Conservation (phyloP, 2,113 vertebrate genomes). For the Burhinus oedicnemus region DNA sequence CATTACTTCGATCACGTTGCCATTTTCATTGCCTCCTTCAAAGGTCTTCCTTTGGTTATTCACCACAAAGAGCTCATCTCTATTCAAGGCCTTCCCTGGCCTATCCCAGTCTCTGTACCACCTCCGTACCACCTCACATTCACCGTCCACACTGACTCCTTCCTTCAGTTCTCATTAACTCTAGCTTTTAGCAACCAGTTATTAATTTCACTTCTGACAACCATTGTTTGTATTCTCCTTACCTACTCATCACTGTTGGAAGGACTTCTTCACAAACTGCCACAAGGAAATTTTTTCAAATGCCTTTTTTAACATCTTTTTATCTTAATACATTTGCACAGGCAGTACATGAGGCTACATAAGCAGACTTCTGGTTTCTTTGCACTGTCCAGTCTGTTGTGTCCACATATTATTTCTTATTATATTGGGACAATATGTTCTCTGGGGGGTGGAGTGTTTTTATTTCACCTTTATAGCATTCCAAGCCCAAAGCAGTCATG, state of each 20-base stretch:
- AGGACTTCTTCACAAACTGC: background rate
- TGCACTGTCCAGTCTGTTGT: background rate
- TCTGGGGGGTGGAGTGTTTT: background rate
- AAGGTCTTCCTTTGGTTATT: background rate
- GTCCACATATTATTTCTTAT: background rate
- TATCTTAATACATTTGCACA: background rate
- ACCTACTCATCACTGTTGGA: background rate
- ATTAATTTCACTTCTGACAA: background rate
- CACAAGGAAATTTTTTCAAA: background rate
- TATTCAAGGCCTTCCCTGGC: background rate
- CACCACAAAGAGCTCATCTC: fast-evolving
- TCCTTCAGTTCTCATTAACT: background rate
- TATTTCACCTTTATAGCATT: background rate
- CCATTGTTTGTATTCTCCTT: background rate
- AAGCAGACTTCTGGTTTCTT: background rate
- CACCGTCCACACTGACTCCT: background rate
- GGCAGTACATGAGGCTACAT: background rate
- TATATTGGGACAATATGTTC: background rate
- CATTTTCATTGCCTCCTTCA: background rate
- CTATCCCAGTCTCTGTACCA: background rate
- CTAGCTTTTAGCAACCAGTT: background rate
- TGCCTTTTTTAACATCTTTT: background rate
- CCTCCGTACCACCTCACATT: background rate
- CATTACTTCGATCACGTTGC: background rate
- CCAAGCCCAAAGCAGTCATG: background rate